These are phyloP conservation scores for Anguilla japonica DNA, from an alignment of 2,113 vertebrate genomes.

Conservation along the genomic window DNA sequence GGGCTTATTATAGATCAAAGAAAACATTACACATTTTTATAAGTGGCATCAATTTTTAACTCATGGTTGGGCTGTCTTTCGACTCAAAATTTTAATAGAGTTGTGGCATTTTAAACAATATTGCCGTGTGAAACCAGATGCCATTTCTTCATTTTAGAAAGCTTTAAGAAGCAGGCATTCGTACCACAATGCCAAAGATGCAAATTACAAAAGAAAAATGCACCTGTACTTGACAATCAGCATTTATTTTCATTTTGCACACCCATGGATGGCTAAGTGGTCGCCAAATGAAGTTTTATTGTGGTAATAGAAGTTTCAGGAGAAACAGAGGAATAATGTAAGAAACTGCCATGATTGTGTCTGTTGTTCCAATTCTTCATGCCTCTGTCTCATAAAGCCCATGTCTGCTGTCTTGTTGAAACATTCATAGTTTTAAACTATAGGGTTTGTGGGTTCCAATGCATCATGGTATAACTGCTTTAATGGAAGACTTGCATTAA, in stretches of 20 bases:
- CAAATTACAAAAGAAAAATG: conserved; percentile 34
- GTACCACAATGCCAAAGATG: conserved; percentile 24
- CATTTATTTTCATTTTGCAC: neutral
- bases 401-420: neutral
- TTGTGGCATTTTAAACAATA: conserved; percentile 7
- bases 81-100: neutral
- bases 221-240: conserved; percentile 30
- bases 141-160: conserved; percentile 16
- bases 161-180: conserved; percentile 27
- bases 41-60: neutral
- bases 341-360: neutral
- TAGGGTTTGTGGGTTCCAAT: too few relatives aligned
- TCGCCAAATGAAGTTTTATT: neutral
- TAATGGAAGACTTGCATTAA: too few relatives aligned
- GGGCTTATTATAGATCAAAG: neutral
- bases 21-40: neutral
- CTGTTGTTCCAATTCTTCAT: neutral
- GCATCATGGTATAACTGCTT: too few relatives aligned
- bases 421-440: neutral
- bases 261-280: neutral
- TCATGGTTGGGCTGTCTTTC: neutral
- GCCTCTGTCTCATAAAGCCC: neutral
- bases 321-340: neutral
- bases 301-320: neutral
- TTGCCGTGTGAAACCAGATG: neutral